Evolutionary conservation across 2,888 invertebrate species (phyloP), one percentile per base, ranked within the genome.

Genomic region (Scotopteryx bipunctaria): DNA sequence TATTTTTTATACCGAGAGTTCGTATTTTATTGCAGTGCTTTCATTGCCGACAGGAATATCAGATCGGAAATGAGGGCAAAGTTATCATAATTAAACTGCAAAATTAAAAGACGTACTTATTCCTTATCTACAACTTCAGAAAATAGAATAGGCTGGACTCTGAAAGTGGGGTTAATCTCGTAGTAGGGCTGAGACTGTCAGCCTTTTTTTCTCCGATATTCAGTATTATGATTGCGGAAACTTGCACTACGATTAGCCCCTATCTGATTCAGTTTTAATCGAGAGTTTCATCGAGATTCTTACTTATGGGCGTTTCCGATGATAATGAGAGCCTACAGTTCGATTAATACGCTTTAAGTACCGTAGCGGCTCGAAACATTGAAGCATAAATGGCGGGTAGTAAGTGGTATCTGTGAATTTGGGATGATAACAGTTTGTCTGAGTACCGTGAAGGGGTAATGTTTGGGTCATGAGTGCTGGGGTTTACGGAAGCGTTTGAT

Each of bases 211-310:
- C 2, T 15, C 33, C 16, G 17, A 36, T 27, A 15, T 9, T 42
- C 21, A 23, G 52, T 57, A 55, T 81, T 75, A 73, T 76, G 77
- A 78, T 78, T 73, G 73, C 76, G 79, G 80, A 80, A 83, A 82
- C 70, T 66, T 9, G 69, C 71, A 64, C 70, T 69, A 69, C 72
- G 78, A 83, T 81, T 82, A 81, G 71, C 61, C 64, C 57, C 69
- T 74, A 76, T 78, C 77, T 71, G 77, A 82, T 81, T 71, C 70
- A 65, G 66, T 72, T 74, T 74, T 83, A 81, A 86, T 83, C 78
- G 76, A 64, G 66, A 68, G 69, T 79, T 81, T 81, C 73, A 82
- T 81, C 78, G 72, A 58, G 69, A 69, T 66, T 62, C 73, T 72
- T 71, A 71, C 76, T 77, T 69, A 70, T 67, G 77, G 76, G 78